phyloP scores from a whole-genome alignment of 2,888 invertebrate species.

The Ennomos erosarius region DNA sequence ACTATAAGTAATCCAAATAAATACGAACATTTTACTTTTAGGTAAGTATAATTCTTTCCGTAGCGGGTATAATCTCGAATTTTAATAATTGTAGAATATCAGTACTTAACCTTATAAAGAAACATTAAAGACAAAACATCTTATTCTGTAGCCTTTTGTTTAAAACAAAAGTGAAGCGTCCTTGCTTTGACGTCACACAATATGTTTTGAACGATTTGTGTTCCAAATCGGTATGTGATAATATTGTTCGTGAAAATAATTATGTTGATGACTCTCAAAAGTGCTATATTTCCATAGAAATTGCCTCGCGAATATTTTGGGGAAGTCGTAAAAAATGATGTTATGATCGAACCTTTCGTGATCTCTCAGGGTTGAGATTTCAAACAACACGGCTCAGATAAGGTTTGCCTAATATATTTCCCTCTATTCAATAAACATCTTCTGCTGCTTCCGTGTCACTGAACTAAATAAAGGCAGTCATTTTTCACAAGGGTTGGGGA shows the following conservation, averaged over 20 bases:
- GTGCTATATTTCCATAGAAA: conserved; percentile 32
- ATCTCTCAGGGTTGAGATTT: conserved; percentile 28
- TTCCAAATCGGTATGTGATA: conserved; percentile 14
- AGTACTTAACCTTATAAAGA: too few relatives aligned
- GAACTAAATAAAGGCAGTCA: too few relatives aligned
- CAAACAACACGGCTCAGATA: conserved; percentile 14
- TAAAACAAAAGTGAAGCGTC: not conserved
- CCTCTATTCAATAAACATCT: conserved; percentile 4
- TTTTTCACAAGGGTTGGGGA: too few relatives aligned
- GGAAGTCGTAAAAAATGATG: conserved; percentile 30
- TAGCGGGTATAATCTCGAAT: too few relatives aligned
- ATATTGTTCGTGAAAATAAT: conserved; percentile 21
- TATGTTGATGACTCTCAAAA: conserved; percentile 25
- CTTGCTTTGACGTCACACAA: conserved; percentile 5
- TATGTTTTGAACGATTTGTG: conserved; percentile 2
- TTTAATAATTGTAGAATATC: too few relatives aligned
- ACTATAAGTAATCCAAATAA: too few relatives aligned
- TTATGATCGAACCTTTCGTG: conserved; percentile 29
- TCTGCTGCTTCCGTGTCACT: not conserved
- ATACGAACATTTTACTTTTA: too few relatives aligned
- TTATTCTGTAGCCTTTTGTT: too few relatives aligned
- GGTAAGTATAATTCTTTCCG: too few relatives aligned
- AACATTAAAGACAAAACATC: too few relatives aligned
- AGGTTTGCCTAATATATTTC: not conserved
- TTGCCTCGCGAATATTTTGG: conserved; percentile 25